Evolutionary conservation across 2,113 vertebrate species (phyloP).

Genomic region (Peromyscus maniculatus): DNA sequence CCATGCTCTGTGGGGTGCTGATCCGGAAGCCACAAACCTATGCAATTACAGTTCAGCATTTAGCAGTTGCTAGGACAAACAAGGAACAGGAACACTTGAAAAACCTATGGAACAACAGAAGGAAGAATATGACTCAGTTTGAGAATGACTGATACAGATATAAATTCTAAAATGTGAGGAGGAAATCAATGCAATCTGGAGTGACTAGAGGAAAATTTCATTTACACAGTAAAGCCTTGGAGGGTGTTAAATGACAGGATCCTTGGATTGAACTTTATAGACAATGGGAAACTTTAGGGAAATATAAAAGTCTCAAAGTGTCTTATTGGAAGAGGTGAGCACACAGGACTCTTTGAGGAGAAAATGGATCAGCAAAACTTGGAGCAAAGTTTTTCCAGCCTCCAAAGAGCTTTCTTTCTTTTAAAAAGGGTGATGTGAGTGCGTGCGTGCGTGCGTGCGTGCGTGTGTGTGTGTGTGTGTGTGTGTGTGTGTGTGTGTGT

Average conservation of each 20-base stretch:
- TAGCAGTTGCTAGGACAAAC: neutral
- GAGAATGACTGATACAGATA: slow-evolving; percentile 23
- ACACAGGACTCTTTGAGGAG: neutral
- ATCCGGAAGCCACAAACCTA: neutral
- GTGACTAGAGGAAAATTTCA: neutral
- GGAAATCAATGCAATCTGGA: slow-evolving; percentile 14
- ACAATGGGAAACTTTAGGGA: neutral
- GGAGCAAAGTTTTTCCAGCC: neutral
- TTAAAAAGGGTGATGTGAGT: neutral
- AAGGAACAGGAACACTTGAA: slow-evolving; percentile 2
- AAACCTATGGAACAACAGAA: neutral
- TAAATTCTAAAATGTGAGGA: slow-evolving; percentile 26
- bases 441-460: neutral
- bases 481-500: neutral
- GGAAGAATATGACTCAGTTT: slow-evolving; percentile 26
- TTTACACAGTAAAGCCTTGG: neutral
- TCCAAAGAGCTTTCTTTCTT: neutral
- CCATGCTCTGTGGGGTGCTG: neutral
- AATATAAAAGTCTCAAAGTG: neutral
- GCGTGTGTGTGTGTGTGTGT: neutral
- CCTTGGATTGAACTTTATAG: neutral
- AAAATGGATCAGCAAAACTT: neutral
- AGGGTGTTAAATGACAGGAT: neutral
- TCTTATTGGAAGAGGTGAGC: slow-evolving; percentile 16
- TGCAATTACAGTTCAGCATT: neutral